phyloP scores from a whole-genome alignment of 2,797 vertebrate species.

The Hypotaenidia philippensis region DNA sequence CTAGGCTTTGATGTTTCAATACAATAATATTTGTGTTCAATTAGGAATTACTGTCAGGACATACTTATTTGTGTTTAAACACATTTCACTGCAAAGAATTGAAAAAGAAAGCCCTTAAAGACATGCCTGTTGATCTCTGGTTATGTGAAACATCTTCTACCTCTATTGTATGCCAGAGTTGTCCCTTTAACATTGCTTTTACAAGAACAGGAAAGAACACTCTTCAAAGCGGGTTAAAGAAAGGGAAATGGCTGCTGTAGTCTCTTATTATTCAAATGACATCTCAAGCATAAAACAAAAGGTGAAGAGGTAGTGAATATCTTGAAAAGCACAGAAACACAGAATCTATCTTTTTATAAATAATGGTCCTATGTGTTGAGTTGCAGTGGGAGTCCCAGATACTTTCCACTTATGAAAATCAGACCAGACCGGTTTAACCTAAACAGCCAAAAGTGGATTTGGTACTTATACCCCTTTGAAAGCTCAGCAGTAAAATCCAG shows the following conservation, averaged over 20 bases:
- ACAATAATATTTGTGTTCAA: not conserved
- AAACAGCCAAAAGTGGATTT: not conserved
- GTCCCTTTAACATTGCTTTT: not conserved
- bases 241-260: not conserved
- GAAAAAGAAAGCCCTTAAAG: not conserved
- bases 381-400: not conserved
- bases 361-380: not conserved
- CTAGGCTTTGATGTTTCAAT: not conserved
- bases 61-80: constrained; percentile 17
- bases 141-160: not conserved
- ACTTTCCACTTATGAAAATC: not conserved
- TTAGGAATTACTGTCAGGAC: constrained; percentile 13
- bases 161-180: not conserved
- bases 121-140: not conserved
- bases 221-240: not conserved
- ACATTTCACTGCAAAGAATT: not conserved
- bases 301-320: not conserved
- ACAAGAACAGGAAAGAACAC: not conserved
- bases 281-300: constrained; percentile 25
- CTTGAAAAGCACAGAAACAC: not conserved
- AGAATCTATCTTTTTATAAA: not conserved
- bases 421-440: not conserved
- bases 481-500: not conserved
- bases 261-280: constrained; percentile 1
- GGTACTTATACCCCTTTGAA: not conserved